Conservation (phyloP, 2,797 vertebrate species). For the Periparus ater region DNA sequence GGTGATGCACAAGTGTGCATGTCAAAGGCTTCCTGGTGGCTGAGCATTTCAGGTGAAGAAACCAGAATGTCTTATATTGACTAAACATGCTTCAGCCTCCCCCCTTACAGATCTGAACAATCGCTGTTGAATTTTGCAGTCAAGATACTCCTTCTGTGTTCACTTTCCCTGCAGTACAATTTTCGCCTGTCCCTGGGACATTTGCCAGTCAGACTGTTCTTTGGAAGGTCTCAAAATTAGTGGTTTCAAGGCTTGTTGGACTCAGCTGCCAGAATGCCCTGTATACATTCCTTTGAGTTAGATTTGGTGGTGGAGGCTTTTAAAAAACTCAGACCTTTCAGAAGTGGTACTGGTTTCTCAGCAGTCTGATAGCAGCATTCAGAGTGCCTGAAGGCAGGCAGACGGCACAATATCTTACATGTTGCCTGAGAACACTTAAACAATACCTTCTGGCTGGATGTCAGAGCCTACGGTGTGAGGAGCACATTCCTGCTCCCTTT, state of each 20-base stretch:
- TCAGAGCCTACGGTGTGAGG: accelerated
- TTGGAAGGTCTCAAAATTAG: not conserved
- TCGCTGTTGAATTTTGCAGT: not conserved
- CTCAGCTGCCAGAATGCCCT: not conserved
- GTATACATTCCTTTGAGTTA: not conserved
- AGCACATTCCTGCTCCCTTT: not conserved
- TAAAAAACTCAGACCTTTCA: not conserved
- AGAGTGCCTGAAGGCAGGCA: not conserved
- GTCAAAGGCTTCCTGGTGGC: not conserved
- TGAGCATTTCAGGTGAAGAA: not conserved
- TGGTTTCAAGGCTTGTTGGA: not conserved
- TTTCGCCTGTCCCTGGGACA: not conserved
- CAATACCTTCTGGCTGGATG: accelerated
- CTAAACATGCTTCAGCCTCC: not conserved
- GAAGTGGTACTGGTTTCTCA: not conserved
- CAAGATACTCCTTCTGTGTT: not conserved
- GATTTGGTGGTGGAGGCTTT: not conserved
- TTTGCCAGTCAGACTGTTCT: not conserved
- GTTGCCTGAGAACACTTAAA: not conserved
- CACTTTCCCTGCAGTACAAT: not conserved
- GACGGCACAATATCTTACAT: accelerated
- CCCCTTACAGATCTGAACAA: not conserved
- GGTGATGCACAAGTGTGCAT: no score
- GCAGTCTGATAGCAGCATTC: not conserved
- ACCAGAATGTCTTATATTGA: not conserved